Evolutionary conservation across 2,888 invertebrate species (phyloP).

Genomic region (Ochropleura leucogaster): DNA sequence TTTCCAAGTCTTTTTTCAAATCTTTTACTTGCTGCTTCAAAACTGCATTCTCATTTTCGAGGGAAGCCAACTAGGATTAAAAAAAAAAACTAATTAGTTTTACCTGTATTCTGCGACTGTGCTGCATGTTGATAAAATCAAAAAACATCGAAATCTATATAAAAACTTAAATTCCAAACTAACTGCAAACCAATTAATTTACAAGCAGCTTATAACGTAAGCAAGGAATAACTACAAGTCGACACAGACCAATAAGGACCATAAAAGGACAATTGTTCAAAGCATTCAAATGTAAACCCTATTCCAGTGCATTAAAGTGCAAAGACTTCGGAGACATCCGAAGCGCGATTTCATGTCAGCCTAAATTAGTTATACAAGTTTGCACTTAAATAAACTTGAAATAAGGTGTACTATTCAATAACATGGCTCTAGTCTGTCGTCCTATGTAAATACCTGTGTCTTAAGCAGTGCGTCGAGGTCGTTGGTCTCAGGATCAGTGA

Average conservation of each 20-base stretch:
- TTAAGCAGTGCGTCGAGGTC: constrained; percentile 87
- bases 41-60: constrained; percentile 84
- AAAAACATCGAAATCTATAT: not conserved
- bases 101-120: not conserved
- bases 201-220: not conserved
- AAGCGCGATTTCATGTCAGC: not conserved
- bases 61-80: constrained; percentile 78
- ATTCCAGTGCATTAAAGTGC: not conserved
- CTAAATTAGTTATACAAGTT: not conserved
- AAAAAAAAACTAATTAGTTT: not conserved
- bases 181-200: constrained; percentile 21
- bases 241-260: not conserved
- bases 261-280: not conserved
- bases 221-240: constrained; percentile 2
- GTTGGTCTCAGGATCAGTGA: constrained; percentile 92
- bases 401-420: constrained; percentile 12
- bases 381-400: fast-evolving
- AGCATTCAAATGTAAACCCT: not conserved
- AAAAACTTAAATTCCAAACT: not conserved
- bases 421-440: not conserved
- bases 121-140: not conserved
- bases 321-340: not conserved
- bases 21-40: constrained; percentile 83
- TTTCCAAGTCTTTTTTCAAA: constrained; percentile 85
- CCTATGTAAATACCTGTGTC: constrained; percentile 77